Percentiles rank a stretch among this genome's conserved stretches.
phyloP scores from a whole-genome alignment of 2,113 vertebrate species.

The Megaceryle maxima region DNA sequence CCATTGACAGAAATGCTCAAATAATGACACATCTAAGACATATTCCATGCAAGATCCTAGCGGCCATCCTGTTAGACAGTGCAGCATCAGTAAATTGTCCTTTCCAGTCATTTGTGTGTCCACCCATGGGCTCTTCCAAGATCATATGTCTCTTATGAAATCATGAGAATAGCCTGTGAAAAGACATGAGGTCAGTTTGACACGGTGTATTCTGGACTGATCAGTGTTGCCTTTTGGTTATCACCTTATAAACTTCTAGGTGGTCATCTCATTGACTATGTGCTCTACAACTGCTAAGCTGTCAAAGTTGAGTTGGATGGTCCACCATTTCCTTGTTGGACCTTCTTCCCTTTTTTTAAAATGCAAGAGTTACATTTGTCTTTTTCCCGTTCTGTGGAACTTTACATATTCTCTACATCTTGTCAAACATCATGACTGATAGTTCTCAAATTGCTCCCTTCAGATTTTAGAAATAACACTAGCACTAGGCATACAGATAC shows the following conservation, averaged over 20 bases:
- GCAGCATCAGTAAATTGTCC: rapidly evolving
- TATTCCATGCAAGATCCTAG: not conserved
- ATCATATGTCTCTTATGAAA: not conserved
- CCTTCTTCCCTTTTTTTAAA: not conserved
- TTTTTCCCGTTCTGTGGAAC: not conserved
- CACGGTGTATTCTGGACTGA: not conserved
- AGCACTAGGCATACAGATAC: not conserved
- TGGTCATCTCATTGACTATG: not conserved
- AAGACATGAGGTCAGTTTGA: not conserved
- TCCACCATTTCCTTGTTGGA: not conserved
- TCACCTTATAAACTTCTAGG: not conserved
- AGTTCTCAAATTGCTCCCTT: not conserved
- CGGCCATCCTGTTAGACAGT: not conserved
- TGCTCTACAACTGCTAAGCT: not conserved
- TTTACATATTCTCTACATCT: not conserved
- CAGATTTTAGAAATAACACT: not conserved
- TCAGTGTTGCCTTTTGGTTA: not conserved
- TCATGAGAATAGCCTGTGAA: not conserved
- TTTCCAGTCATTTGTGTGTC: not conserved
- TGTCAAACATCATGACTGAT: not conserved
- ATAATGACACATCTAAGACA: not conserved
- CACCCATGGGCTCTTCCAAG: not conserved
- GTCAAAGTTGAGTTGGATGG: not conserved
- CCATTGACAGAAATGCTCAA: not conserved
- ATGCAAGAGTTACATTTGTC: not conserved